Conservation (phyloP, 2,888 invertebrate genomes). For the Escarpia spicata region DNA sequence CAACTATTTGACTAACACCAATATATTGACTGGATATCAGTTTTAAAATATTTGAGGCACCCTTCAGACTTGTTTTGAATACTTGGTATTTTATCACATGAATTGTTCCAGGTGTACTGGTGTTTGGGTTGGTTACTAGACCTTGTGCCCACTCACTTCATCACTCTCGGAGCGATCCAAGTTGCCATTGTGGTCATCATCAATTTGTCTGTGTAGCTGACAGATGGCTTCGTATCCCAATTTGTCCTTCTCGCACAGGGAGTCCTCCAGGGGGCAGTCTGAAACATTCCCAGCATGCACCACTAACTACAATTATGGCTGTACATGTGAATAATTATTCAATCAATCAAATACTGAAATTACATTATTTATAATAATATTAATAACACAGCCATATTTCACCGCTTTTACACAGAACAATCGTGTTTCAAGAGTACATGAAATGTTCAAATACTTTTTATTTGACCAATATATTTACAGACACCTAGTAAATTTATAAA, state of each 20-base stretch:
- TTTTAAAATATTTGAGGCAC: too few relatives aligned
- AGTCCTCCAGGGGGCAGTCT: conserved; percentile 38
- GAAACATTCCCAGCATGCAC: background rate
- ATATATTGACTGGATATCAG: too few relatives aligned
- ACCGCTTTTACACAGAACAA: too few relatives aligned
- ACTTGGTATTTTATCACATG: too few relatives aligned
- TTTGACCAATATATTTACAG: too few relatives aligned
- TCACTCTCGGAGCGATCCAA: conserved; percentile 97
- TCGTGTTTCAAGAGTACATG: too few relatives aligned
- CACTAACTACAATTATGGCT: background rate
- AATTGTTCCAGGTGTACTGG: background rate
- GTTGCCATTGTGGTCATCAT: conserved; percentile 97
- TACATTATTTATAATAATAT: too few relatives aligned
- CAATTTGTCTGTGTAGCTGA: conserved; percentile 90
- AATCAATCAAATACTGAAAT: background rate
- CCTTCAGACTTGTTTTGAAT: too few relatives aligned
- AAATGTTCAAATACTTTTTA: too few relatives aligned
- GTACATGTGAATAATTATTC: background rate
- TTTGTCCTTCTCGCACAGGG: conserved; percentile 40
- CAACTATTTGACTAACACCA: too few relatives aligned
- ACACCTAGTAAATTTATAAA: too few relatives aligned
- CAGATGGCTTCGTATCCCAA: conserved; percentile 86
- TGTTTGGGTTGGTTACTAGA: background rate
- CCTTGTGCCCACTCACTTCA: conserved; percentile 75
- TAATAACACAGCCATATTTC: too few relatives aligned